Percentiles rank a stretch among this genome's conserved stretches.
These are phyloP conservation scores for Octomys mimax DNA, from an alignment of 2,797 vertebrate species.

Conservation along the genomic window DNA sequence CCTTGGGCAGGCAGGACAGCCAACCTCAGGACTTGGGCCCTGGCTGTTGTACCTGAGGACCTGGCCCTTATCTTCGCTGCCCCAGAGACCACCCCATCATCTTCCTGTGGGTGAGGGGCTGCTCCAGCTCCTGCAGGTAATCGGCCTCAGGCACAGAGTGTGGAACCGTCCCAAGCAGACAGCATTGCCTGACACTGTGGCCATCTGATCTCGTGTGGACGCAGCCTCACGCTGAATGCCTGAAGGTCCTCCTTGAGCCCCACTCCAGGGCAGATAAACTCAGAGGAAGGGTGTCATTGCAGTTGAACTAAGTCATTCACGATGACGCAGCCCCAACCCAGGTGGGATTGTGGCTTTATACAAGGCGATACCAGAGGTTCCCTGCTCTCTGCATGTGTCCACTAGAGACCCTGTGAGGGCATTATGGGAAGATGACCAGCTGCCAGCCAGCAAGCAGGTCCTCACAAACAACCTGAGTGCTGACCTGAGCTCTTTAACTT, in stretches of 20 bases:
- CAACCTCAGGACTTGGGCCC: no score
- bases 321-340: no score
- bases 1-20: no score
- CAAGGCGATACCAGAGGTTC: not conserved
- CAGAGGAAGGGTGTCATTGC: not conserved
- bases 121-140: not conserved
- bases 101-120: not conserved
- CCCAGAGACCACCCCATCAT: not conserved
- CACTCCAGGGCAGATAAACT: not conserved
- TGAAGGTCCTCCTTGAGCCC: no score
- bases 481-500: not conserved
- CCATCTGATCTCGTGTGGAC: not conserved
- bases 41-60: not conserved
- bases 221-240: no score
- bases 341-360: not conserved
- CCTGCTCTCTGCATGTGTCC: not conserved
- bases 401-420: not conserved
- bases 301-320: not conserved
- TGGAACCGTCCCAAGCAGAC: not conserved
- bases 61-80: not conserved
- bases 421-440: not conserved
- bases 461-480: no score
- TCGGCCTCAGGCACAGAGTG: not conserved
- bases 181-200: rapidly evolving
- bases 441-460: not conserved